Evolutionary conservation across 30 jellyfish, hydroid and myxozoan species (phyloP).

Genomic region (Calvadosia cruxmelitensis): DNA sequence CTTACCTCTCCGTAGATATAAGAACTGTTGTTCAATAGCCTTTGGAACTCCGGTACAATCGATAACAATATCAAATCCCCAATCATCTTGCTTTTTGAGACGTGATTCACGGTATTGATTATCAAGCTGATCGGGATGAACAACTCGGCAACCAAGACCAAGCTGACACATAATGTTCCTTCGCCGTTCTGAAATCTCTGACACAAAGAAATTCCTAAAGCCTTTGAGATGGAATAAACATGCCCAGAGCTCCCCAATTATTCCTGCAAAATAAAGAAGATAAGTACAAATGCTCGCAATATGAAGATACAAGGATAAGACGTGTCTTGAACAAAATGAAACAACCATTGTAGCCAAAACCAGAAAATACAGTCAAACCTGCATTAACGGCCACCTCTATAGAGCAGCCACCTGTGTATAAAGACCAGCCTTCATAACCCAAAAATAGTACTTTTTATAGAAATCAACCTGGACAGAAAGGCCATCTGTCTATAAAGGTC

Average conservation of each 20-base stretch:
- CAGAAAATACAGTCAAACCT: too few species aligned
- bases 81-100: constrained; percentile 48
- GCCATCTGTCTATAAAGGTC: too few species aligned
- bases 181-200: constrained; percentile 70
- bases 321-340: too few species aligned
- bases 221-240: constrained; percentile 86
- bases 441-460: too few species aligned
- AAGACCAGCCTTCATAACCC: too few species aligned
- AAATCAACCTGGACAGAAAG: too few species aligned
- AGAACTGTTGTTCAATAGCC: constrained; percentile 79
- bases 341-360: too few species aligned
- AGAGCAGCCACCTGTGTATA: too few species aligned
- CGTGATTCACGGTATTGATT: constrained; percentile 54
- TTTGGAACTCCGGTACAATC: constrained; percentile 95
- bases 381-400: too few species aligned
- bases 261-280: constrained; percentile 28
- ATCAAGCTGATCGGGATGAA: constrained; percentile 72
- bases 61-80: constrained; percentile 92
- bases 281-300: too few species aligned
- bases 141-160: constrained; percentile 65
- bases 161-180: constrained; percentile 40
- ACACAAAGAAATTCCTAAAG: constrained; percentile 52
- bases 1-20: constrained; percentile 62
- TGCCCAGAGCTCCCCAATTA: constrained; percentile 89
- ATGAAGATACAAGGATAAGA: too few species aligned